A percentile compares a stretch with the other conserved stretches of the same genome.
Conservation (phyloP, 1,140 invertebrate genomes). For the Drosophila bifasciata region DNA sequence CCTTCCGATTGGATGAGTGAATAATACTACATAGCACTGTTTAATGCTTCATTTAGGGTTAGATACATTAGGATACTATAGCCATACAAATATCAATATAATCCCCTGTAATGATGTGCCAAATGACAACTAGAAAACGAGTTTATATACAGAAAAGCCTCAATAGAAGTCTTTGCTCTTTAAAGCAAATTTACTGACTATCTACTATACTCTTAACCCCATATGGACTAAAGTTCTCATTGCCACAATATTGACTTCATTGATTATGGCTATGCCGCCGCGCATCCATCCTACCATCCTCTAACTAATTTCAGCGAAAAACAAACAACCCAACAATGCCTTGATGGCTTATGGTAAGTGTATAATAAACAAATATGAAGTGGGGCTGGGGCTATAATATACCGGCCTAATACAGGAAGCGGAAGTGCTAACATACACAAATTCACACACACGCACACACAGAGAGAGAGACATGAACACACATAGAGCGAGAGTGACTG, state of each 20-base stretch:
- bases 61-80: no score
- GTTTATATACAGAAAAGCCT: no score
- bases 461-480: neutral
- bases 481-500: no score
- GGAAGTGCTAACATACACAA: constrained; percentile 64
- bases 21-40: no score
- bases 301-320: constrained; percentile 27
- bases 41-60: no score
- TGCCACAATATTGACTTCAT: constrained; percentile 21
- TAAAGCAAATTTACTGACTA: neutral
- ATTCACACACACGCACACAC: constrained; percentile 18
- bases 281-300: neutral
- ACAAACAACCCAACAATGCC: constrained; percentile 38
- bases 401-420: constrained; percentile 74
- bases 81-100: no score
- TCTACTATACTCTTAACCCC: neutral
- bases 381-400: constrained; percentile 46
- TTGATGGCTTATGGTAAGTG: constrained; percentile 25
- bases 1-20: no score
- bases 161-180: no score
- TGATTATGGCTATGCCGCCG: constrained; percentile 31
- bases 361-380: constrained; percentile 65
- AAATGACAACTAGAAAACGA: no score
- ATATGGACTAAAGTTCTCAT: neutral
- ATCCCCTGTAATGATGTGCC: no score